Base-by-base conservation (phyloP, 2,113 vertebrate species). In the Condylura cristata region DNA sequence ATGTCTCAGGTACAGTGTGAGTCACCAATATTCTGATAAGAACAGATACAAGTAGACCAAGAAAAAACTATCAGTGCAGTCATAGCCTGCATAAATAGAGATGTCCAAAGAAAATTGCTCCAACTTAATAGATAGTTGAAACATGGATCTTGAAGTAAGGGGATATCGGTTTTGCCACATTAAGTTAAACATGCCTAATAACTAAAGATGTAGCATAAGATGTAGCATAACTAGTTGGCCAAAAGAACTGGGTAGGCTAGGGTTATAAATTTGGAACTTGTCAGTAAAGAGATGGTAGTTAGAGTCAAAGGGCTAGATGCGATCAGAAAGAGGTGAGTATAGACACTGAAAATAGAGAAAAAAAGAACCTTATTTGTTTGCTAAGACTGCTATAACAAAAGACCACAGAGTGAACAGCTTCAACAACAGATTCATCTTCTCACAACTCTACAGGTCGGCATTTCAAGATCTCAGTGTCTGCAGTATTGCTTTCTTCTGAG, bases 11-110 rank as follows among this genome's bases (percentile, higher is more conserved):
- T 79, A 93, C 32, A 61, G 53, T 71, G 30, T 95, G 95, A 96
- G 65, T 96, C 95, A 96, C 66, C 8, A 34, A 61, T 51, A 93
- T 94, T 95, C 94, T 91, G 75, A 93, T 84, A 90, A 96, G 65
- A 95, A 72, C 65, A 86, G 90, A 93, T 95, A 68, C 68, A 96
- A 95, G 94, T 53, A 84, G 80, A 89, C 58, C 75, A 88, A 66
- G 86, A 10, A 95, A 96, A 75, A 90, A 78, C 37, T 60, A 95
- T 94, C 79, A 84, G 53, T 48, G 30, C 32, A 92, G 53, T 91
- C 65, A 75, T 41, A 53, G 44, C 20, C 58, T 58, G 56, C 91
- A 58, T 95, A 93, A 94, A 68, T 91, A 94, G 60, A 91, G 34
- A n/a, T 32, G 5, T 79, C 63, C 48, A 61, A 85, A 71, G 53